A percentile compares a stretch with the other conserved stretches of the same genome.
Evolutionary conservation across 2,797 vertebrate species (phyloP).

Genomic region (Eulemur coronatus): DNA sequence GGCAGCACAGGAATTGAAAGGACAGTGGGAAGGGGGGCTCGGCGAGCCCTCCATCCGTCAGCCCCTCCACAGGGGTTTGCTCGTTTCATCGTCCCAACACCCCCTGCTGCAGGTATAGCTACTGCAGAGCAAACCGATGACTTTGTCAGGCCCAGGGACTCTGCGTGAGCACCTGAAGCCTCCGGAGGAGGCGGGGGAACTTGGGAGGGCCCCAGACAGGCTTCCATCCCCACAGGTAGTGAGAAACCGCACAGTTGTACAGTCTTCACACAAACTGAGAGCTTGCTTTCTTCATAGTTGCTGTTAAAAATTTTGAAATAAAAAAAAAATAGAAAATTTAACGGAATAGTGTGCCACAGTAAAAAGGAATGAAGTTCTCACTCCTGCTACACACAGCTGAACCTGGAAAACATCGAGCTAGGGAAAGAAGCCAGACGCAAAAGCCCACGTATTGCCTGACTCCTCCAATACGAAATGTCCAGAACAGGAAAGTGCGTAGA

Average conservation of each 20-base stretch:
- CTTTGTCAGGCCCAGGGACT: too few species aligned
- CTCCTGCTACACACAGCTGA: fast-evolving
- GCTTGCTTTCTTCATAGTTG: background rate
- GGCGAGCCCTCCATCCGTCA: fast-evolving
- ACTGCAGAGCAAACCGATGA: background rate
- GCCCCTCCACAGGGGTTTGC: background rate
- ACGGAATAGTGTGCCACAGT: background rate
- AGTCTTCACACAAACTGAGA: background rate
- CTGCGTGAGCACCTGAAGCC: background rate
- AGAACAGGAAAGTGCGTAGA: background rate
- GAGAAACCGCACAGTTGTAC: background rate
- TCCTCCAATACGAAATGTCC: fast-evolving
- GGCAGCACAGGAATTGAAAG: background rate
- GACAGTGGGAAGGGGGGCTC: too few species aligned
- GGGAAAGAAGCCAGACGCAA: background rate
- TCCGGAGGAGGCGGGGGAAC: fast-evolving
- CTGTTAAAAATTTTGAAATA: background rate
- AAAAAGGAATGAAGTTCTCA: background rate
- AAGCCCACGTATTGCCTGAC: background rate
- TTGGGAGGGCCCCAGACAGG: fast-evolving
- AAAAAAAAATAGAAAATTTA: background rate
- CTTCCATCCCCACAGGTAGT: background rate
- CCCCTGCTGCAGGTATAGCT: background rate
- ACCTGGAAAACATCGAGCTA: background rate
- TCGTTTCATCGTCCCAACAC: fast-evolving